These are phyloP conservation scores for Pandemis cinnamomeana DNA, from an alignment of 2,888 invertebrate species.

Conservation along the genomic window DNA sequence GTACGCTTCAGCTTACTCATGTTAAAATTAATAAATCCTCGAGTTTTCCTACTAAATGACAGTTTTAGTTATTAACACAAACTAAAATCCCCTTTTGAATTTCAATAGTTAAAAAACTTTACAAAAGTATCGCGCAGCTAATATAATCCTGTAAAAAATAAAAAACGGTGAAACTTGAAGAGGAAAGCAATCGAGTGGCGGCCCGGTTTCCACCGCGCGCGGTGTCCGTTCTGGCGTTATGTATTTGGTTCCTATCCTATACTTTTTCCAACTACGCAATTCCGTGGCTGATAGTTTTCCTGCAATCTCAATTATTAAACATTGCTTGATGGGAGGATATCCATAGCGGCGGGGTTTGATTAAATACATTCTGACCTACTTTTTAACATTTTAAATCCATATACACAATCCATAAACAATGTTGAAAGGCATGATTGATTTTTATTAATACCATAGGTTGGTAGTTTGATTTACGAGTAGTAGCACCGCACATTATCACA, in stretches of 20 bases:
- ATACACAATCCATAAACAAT: background rate
- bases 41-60: too few relatives aligned
- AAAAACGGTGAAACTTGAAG: conserved; percentile 1
- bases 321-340: background rate
- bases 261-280: conserved; percentile 20
- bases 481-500: too few relatives aligned
- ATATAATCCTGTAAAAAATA: background rate
- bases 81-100: too few relatives aligned
- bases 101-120: background rate
- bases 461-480: too few relatives aligned
- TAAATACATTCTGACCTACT: background rate
- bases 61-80: too few relatives aligned
- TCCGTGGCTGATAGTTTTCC: conserved; percentile 20
- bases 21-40: too few relatives aligned
- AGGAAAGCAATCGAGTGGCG: conserved; percentile 21
- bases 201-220: conserved; percentile 7
- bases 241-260: conserved; percentile 12
- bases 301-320: conserved; percentile 12
- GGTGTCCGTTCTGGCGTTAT: background rate
- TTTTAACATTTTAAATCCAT: background rate
- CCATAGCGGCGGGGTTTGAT: background rate
- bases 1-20: too few relatives aligned
- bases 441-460: too few relatives aligned
- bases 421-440: background rate
- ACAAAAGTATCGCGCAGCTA: background rate